Conservation (phyloP, 2,113 vertebrate species). For the Aramus guarauna region DNA sequence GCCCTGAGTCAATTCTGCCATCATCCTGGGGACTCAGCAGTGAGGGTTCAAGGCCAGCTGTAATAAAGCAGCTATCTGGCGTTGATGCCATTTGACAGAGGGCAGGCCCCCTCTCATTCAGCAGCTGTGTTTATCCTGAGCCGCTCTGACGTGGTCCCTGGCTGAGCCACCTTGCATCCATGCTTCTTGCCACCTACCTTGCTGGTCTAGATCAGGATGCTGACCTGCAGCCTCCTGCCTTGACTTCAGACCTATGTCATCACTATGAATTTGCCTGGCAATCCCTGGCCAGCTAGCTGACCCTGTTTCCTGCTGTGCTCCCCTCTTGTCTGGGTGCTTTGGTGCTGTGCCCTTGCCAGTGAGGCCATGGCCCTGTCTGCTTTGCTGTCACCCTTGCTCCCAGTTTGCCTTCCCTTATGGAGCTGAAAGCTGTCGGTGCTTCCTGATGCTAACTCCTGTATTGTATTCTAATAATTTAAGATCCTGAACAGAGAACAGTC, state of each 20-base stretch:
- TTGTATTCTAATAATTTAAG: background rate
- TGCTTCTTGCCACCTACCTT: background rate
- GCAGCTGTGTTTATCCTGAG: background rate
- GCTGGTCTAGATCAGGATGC: background rate
- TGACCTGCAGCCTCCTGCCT: background rate
- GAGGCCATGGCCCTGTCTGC: background rate
- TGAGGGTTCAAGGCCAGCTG: background rate
- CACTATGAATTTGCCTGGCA: background rate
- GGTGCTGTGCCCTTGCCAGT: background rate
- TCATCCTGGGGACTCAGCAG: background rate
- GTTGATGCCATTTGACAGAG: background rate
- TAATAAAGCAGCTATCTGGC: background rate
- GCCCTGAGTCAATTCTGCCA: background rate
- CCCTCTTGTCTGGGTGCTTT: background rate
- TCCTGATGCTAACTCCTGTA: background rate
- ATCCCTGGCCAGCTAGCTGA: background rate
- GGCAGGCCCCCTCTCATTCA: background rate
- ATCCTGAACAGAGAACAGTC: background rate
- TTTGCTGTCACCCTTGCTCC: background rate
- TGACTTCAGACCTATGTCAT: background rate
- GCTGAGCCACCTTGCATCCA: fast-evolving
- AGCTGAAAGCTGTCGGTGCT: background rate
- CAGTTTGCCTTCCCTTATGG: background rate
- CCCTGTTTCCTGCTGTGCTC: background rate
- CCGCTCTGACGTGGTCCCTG: fast-evolving